These are phyloP conservation scores for Calvadosia cruxmelitensis DNA, from an alignment of 30 jellyfish, hydroid and myxozoan genomes.

Conservation along the genomic window DNA sequence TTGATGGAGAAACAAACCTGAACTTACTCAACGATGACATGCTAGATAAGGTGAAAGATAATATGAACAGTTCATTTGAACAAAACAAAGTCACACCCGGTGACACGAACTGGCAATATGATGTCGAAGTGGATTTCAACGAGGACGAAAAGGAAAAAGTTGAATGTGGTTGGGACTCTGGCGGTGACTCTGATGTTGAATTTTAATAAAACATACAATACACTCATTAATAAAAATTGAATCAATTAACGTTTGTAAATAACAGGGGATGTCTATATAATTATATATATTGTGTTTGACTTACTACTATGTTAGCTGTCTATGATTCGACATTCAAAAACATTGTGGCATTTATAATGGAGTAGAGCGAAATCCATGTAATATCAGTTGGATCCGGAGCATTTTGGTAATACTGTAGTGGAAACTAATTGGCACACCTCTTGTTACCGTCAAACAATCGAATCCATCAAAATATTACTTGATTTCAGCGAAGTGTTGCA, in stretches of 20 bases:
- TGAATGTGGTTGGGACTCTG: constrained; percentile 86
- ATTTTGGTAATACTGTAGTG: no score
- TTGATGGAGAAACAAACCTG: constrained; percentile 21
- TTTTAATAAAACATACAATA: constrained; percentile 15
- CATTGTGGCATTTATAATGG: no score
- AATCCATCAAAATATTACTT: no score
- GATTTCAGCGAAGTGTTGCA: no score
- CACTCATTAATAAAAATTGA: background rate
- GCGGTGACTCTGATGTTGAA: constrained; percentile 79
- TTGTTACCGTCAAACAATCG: no score
- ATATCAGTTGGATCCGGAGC: no score
- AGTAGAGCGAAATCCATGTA: no score
- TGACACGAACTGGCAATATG: constrained; percentile 82
- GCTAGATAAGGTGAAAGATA: constrained; percentile 57
- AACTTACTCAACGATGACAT: constrained; percentile 61
- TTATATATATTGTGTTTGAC: no score
- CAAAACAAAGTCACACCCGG: constrained; percentile 70
- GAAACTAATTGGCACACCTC: no score
- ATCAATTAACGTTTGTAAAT: background rate
- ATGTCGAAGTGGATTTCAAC: constrained; percentile 60
- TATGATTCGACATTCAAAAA: no score
- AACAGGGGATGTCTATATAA: no score
- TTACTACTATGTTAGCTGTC: no score
- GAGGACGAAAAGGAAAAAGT: constrained; percentile 18
- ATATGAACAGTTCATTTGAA: constrained; percentile 72